Percentiles rank a stretch among this genome's conserved stretches.
Evolutionary conservation across 2,113 vertebrate genomes (phyloP).

Genomic region (Leucoraja erinaceus): DNA sequence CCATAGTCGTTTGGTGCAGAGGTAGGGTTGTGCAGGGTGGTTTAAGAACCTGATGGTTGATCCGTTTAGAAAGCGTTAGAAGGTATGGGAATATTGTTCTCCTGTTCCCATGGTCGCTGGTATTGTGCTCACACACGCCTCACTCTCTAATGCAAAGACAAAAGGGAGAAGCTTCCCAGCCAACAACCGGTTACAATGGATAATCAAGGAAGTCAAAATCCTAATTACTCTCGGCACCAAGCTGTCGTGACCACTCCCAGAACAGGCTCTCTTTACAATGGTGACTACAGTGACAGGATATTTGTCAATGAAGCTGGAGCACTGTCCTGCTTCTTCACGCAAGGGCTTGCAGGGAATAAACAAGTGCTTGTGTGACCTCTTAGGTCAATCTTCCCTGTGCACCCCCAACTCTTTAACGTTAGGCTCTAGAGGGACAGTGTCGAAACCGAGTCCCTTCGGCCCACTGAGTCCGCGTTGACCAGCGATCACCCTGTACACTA

Average conservation of each 20-base stretch:
- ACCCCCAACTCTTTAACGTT: no score
- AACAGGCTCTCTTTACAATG: not conserved
- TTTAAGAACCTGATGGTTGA: no score
- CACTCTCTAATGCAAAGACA: not conserved
- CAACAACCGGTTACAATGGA: constrained; percentile 6
- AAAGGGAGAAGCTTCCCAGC: not conserved
- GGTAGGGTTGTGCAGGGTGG: no score
- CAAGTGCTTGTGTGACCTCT: not conserved
- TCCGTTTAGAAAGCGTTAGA: not conserved
- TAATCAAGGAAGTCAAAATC: constrained; percentile 20
- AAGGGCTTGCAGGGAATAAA: not conserved
- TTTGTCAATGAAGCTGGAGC: not conserved
- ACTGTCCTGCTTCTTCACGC: not conserved
- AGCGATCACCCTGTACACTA: no score
- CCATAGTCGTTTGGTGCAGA: no score
- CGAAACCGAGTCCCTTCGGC: no score
- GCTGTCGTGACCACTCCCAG: constrained; percentile 27
- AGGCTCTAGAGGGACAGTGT: no score
- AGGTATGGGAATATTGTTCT: not conserved
- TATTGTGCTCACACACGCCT: not conserved
- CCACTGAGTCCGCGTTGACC: no score
- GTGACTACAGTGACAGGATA: not conserved
- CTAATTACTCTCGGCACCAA: constrained; percentile 14
- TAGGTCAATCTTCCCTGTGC: not conserved
- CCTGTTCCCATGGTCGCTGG: not conserved